A percentile compares a stretch with the other conserved stretches of the same genome.
Conservation (phyloP, 1,140 invertebrate genomes). For the Euborellia annulipes region DNA sequence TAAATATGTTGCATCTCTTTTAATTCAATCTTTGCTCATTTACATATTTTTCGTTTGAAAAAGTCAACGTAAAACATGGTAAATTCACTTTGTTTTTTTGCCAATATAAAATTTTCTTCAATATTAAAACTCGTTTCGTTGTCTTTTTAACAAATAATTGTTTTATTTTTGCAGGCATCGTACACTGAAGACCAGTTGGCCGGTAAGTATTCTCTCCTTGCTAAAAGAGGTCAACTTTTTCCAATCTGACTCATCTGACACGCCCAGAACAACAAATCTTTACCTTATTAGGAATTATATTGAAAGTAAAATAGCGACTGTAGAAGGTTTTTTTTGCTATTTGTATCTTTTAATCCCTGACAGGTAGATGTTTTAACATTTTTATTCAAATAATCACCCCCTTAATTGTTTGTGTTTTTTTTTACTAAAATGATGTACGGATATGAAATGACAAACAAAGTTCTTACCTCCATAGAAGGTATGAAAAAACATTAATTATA, state of each 20-base stretch:
- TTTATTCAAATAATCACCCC: constrained; percentile 5
- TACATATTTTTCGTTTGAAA: too few relatives aligned
- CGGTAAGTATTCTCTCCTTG: constrained; percentile 46
- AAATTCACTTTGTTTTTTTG: too few relatives aligned
- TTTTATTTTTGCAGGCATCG: constrained; percentile 50
- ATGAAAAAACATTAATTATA: constrained; percentile 37
- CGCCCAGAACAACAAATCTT: constrained; percentile 14
- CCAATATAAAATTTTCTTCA: too few relatives aligned
- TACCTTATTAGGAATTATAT: constrained; percentile 24
- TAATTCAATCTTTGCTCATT: too few relatives aligned
- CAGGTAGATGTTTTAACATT: constrained; percentile 7
- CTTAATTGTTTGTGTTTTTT: neutral
- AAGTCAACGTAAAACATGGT: too few relatives aligned
- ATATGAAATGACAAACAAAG: constrained; percentile 33
- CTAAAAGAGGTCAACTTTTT: constrained; percentile 22
- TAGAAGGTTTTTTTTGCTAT: constrained; percentile 23
- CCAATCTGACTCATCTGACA: constrained; percentile 23
- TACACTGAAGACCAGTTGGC: constrained; percentile 80
- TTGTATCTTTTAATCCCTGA: constrained; percentile 8
- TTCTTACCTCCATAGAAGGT: constrained; percentile 38
- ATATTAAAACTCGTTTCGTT: neutral
- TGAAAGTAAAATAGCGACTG: constrained; percentile 21
- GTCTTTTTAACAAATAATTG: neutral
- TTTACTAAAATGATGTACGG: constrained; percentile 27
- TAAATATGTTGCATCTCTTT: too few relatives aligned